Base-by-base conservation (phyloP, 1,140 invertebrate species). In the Brachionus angularis region DNA sequence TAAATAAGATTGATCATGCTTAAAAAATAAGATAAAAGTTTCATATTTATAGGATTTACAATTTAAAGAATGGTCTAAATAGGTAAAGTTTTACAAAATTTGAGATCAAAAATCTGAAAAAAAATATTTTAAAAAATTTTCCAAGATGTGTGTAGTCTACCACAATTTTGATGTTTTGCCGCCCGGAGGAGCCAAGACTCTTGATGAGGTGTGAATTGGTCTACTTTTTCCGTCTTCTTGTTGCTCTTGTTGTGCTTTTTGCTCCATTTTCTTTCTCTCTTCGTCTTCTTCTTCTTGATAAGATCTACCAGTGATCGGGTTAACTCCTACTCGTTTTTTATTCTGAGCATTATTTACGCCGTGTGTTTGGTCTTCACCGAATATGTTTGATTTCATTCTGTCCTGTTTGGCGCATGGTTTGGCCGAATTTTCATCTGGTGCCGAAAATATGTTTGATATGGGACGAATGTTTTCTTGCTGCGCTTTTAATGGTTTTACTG, bases 301-400 rank as follows among this genome's bases (percentile, higher is more conserved):
- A 2, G 62, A 42, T 21, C 42, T 25, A 10, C 62, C 62, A 46
- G 62, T 67, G 21, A 67, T 67, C 27, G 62, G 39, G 29, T 67
- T 47, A 29, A 46, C 25, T 10, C 53, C 53, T 2, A 34, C 3
- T 23, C 53, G 21, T 34, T 39, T 58, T 23, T 58, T 58, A 23
- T 58, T 58, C 7, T 34, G 33, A 5, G 39, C 31, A 58, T 27
- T 58, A 1, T 18, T 10, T 5, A 31, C 50, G 12, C 10, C 4
- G 16, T 53, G 29, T 10, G 34, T 58, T 14, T 31, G 39, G n/a
- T 58, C 53, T 21, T 58, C 53, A 16, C 33, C 21, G 14, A 58
- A 58, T 23, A 58, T 58, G 33, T 39, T 58, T 14, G 53, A 58
- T 34, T 58, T 58, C 53, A 58, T 58, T n/a, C 53, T 31, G 33